phyloP scores from a whole-genome alignment of 2,888 invertebrate species.

The Dasypogon diadema region DNA sequence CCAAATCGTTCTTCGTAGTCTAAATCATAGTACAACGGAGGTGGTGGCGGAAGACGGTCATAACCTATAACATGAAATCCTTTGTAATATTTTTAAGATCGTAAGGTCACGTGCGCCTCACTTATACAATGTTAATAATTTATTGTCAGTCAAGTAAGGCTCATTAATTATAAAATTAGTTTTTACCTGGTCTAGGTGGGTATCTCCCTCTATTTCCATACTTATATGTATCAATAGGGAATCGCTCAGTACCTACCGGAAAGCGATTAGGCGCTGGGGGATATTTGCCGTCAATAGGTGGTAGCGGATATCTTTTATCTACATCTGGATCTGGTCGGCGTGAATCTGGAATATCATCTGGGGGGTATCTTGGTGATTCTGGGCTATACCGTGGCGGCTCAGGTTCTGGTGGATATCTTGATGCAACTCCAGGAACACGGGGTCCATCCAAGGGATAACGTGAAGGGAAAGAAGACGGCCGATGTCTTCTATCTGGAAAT shows the following conservation, averaged over 20 bases:
- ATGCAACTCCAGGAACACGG: conserved; percentile 7
- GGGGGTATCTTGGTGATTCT: conserved; percentile 61
- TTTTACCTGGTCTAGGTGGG: conserved; percentile 68
- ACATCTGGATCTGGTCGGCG: conserved; percentile 68
- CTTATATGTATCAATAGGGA: conserved; percentile 68
- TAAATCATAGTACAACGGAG: conserved; percentile 65
- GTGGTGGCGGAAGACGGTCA: conserved; percentile 62
- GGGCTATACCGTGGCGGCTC: conserved; percentile 61
- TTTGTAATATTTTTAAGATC: not conserved
- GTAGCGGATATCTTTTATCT: conserved; percentile 70
- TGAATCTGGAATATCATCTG: conserved; percentile 53
- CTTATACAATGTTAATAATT: not conserved
- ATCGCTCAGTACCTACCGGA: conserved; percentile 70
- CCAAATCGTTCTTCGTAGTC: conserved; percentile 67
- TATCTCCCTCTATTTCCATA: conserved; percentile 72
- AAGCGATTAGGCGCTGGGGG: conserved; percentile 71
- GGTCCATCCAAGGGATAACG: conserved; percentile 64
- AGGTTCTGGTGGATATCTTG: conserved; percentile 59
- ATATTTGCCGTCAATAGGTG: conserved; percentile 69
- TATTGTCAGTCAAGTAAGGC: not conserved
- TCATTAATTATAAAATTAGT: not conserved
- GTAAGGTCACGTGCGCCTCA: no score
- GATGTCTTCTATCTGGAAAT: conserved; percentile 68
- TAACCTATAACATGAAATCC: conserved; percentile 60
- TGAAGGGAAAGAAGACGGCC: conserved; percentile 66